Evolutionary conservation across 2,797 vertebrate species (phyloP).

Genomic region (Peromyscus attwateri): DNA sequence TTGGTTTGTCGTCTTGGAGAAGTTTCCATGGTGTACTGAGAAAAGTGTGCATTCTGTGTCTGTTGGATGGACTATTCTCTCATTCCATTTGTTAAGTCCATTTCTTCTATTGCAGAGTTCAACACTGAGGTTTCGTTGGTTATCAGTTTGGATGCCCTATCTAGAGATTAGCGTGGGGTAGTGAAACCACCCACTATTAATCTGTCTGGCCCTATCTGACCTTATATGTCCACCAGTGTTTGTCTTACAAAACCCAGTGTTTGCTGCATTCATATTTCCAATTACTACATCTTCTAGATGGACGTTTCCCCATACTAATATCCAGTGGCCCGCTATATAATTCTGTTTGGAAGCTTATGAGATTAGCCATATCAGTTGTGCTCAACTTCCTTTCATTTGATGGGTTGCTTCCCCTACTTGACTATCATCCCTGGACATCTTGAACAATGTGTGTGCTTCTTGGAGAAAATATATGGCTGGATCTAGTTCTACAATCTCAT

Average conservation of each 20-base stretch:
- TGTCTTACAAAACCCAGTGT: neutral
- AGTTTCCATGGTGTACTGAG: neutral
- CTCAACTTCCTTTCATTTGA: neutral
- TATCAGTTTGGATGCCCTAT: neutral
- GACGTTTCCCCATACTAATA: neutral
- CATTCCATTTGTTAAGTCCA: neutral
- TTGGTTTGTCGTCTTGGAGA: neutral
- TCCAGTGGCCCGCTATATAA: neutral
- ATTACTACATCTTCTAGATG: neutral
- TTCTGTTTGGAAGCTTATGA: neutral
- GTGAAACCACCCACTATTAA: neutral
- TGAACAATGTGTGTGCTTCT: neutral
- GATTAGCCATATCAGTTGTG: neutral
- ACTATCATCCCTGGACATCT: neutral
- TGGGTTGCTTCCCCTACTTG: neutral
- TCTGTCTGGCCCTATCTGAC: neutral
- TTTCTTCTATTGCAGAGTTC: neutral
- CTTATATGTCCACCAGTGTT: neutral
- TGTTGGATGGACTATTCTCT: neutral
- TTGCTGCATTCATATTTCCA: neutral
- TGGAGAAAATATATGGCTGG: neutral
- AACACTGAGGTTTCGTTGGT: neutral
- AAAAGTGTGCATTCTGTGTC: neutral
- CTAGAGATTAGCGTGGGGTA: neutral
- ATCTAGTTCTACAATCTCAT: neutral